Conservation (phyloP, 2,888 invertebrate species). For the Pantelozetes paolii region DNA sequence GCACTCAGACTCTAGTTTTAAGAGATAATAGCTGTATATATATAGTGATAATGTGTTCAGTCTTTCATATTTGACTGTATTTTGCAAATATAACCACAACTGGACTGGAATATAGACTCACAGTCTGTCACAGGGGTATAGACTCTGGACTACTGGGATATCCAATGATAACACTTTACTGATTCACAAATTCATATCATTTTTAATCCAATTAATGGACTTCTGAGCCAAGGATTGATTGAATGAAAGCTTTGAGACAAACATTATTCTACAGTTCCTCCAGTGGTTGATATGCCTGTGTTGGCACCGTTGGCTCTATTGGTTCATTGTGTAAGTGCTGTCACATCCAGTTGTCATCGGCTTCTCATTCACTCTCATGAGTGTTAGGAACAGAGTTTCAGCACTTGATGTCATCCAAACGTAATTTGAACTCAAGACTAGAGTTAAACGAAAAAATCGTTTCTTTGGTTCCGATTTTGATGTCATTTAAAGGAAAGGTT, state of each 20-base stretch:
- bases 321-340: not conserved
- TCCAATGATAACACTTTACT: no score
- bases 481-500: no score
- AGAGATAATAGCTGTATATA: slow-evolving; percentile 13
- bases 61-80: not conserved
- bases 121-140: not conserved
- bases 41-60: not conserved
- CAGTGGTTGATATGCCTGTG: not conserved
- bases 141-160: not conserved
- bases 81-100: slow-evolving; percentile 8
- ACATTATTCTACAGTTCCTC: not conserved
- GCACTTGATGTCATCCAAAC: not conserved
- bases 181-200: not conserved
- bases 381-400: not conserved
- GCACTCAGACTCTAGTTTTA: not conserved
- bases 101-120: not conserved
- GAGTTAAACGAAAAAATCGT: not conserved
- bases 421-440: not conserved
- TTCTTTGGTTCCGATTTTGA: not conserved
- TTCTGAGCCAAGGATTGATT: not conserved
- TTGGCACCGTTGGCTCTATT: not conserved
- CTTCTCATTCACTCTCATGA: slow-evolving; percentile 3
- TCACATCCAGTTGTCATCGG: slow-evolving; percentile 6
- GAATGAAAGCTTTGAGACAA: not conserved
- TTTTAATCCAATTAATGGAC: not conserved